phyloP scores from a whole-genome alignment of 2,113 vertebrate species.

The Nibea albiflora region DNA sequence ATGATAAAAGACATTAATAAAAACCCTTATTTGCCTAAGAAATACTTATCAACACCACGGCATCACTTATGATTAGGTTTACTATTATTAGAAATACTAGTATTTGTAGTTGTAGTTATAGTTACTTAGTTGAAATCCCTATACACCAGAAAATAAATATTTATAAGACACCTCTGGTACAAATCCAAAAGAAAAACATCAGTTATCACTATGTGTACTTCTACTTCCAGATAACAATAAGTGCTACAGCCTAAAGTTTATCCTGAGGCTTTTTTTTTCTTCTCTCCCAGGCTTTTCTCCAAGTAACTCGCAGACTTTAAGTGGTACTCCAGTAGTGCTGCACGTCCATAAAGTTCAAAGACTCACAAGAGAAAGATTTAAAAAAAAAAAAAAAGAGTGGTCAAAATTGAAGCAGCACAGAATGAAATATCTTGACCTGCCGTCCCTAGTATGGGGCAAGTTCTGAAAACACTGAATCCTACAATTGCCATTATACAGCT shows the following conservation, averaged over 20 bases:
- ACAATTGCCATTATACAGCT: not conserved
- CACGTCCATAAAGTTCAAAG: conserved; percentile 13
- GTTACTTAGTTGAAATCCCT: no score
- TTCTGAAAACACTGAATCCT: not conserved
- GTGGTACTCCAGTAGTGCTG: not conserved
- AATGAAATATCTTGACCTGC: not conserved
- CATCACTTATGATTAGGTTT: not conserved
- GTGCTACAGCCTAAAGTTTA: conserved; percentile 14
- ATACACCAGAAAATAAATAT: not conserved
- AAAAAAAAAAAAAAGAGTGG: not conserved
- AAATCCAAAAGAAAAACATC: not conserved
- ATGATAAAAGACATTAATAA: not conserved
- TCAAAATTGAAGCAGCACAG: conserved; percentile 1
- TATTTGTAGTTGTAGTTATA: not conserved
- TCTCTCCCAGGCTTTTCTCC: not conserved
- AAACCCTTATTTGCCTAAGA: not conserved
- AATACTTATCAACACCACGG: not conserved
- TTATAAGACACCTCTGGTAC: not conserved
- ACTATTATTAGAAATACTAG: not conserved
- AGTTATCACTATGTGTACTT: not conserved
- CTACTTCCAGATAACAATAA: not conserved
- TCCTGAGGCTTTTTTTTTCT: not conserved
- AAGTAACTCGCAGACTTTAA: conserved; percentile 11
- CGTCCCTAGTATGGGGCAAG: not conserved
- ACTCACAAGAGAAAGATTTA: conserved; percentile 17